These are phyloP conservation scores for Harlomillsia oculata DNA, from an alignment of 1,140 invertebrate genomes.

Conservation along the genomic window DNA sequence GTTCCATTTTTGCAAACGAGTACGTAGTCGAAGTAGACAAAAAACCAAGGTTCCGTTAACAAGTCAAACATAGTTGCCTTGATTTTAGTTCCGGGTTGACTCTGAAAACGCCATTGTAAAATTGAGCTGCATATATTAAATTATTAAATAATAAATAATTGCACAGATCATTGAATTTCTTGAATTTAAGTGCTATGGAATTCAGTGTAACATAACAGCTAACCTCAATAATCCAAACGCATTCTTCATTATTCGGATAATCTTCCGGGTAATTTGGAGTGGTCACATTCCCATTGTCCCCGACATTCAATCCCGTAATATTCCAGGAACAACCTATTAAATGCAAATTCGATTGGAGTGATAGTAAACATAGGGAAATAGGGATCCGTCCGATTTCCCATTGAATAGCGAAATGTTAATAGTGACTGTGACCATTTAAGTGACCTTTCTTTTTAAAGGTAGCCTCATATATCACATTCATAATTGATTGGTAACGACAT, in stretches of 20 bases:
- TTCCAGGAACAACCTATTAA: slow-evolving; percentile 28
- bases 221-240: slow-evolving; percentile 32
- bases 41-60: slow-evolving; percentile 36
- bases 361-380: no score
- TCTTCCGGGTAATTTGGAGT: slow-evolving; percentile 34
- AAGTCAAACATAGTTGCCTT: slow-evolving; percentile 33
- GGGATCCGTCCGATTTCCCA: no score
- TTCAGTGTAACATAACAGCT: not conserved
- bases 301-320: slow-evolving; percentile 23
- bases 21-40: slow-evolving; percentile 35
- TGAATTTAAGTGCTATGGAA: not conserved
- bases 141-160: not conserved
- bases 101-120: not conserved
- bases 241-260: slow-evolving; percentile 30
- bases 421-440: no score
- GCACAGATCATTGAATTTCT: not conserved
- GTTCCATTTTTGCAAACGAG: slow-evolving; percentile 30
- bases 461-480: no score
- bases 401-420: no score
- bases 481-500: not conserved
- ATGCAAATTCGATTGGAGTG: no score
- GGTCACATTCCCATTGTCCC: slow-evolving; percentile 30
- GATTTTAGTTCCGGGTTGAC: slow-evolving; percentile 29
- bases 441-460: no score
- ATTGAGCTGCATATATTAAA: not conserved